Conservation (phyloP, 2,888 invertebrate genomes). For the Oscheius myriophilus region DNA sequence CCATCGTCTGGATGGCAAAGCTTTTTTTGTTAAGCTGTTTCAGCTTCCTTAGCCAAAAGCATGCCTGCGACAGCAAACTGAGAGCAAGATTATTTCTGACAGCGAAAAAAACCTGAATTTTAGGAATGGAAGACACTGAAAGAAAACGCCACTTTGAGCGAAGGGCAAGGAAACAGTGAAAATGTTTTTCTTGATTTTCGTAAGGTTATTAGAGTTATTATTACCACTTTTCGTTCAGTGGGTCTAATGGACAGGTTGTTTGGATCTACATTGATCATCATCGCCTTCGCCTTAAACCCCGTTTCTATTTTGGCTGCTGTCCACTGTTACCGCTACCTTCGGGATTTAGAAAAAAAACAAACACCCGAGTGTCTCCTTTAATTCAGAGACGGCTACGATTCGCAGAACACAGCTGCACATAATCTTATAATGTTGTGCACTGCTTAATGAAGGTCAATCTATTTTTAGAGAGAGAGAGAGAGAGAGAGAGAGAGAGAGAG, state of each 20-base stretch:
- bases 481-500: neutral
- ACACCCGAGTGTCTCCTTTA: slow-evolving; percentile 7
- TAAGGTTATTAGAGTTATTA: neutral
- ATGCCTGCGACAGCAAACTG: neutral
- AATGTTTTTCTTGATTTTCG: slow-evolving; percentile 10
- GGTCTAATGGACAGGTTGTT: slow-evolving; percentile 6
- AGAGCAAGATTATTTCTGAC: neutral
- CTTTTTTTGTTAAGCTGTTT: neutral
- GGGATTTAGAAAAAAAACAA: slow-evolving; percentile 10
- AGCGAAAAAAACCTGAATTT: neutral
- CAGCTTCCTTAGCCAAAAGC: slow-evolving; percentile 10
- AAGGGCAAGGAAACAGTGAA: neutral
- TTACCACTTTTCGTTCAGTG: neutral
- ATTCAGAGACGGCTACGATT: slow-evolving; percentile 6
- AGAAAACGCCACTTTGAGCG: slow-evolving; percentile 3
- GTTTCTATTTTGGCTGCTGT: slow-evolving; percentile 9
- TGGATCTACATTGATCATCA: slow-evolving; percentile 2
- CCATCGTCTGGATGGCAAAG: neutral
- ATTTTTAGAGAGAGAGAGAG: too few relatives aligned
- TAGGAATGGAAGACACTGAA: neutral
- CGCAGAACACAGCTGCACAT: slow-evolving; percentile 4
- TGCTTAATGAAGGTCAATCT: neutral
- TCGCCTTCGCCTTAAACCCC: slow-evolving; percentile 2
- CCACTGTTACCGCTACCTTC: slow-evolving; percentile 18
- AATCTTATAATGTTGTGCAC: neutral